Base-by-base conservation (phyloP, 2,113 vertebrate species). In the Barbus barbus region DNA sequence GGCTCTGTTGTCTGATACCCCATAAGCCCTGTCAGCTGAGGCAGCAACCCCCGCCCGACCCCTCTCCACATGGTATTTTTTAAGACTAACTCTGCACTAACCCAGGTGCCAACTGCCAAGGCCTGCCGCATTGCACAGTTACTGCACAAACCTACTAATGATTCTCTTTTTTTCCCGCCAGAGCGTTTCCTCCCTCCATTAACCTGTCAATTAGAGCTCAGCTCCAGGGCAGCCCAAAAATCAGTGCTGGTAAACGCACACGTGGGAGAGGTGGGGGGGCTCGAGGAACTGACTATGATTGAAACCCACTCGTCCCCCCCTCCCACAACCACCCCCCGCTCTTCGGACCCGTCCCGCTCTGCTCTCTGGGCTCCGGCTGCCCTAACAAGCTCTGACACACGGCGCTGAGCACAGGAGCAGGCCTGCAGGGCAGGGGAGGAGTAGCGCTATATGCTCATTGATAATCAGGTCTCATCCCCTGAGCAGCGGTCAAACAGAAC, bases 171-270 rank as follows among this genome's bases (percentile, higher is more conserved):
- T 41, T 86, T 81, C 86, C 86, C 82, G 56, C 79, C 63, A 67
- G 72, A 72, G 33, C 58, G 48, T 86, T 87, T 87, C 87, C 85
- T 84, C 61, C 78, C 69, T 78, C 72, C 85, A 87, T 90, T 90
- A 90, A 89, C 86, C 87, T 90, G 89, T 90, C 89, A 90, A 90
- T 89, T 88, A 90, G 84, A 63, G 74, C 77, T 86, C 87, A 86
- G 82, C 86, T 88, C 80, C 46, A 51, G 86, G 85, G 60, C 63
- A 84, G 75, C 61, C 36, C 31, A 41, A 79, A 78, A 48, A 58
- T 79, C 76, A 85, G 82, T 72, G 18, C 51, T 4, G 46, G 38
- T 71, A 22, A 83, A 71, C 31, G 81, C 72, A 78, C 12, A 65
- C 22, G 76, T 83, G 60, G 72, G 76, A 71, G 36, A 36, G 26